Evolutionary conservation across 2,888 invertebrate species (phyloP), one percentile per base, ranked within the genome.

Genomic region (Stenoptilia bipunctidactyla): DNA sequence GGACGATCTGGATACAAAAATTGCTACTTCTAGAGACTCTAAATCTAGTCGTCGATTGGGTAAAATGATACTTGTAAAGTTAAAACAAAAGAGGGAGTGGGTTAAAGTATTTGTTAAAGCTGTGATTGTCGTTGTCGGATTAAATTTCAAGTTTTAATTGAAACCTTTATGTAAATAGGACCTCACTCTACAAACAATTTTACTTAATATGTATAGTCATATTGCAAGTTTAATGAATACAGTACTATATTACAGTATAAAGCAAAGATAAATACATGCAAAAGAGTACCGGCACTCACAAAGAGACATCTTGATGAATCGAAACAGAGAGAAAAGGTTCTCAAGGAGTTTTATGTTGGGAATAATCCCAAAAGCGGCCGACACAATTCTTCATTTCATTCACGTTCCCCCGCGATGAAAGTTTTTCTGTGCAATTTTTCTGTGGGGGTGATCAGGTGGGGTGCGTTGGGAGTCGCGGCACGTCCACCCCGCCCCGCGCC

Each of bases 391-490:
- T 79, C 79, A 83, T 83, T 83, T 83, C 77, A 79, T 83, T 77
- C 83, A 83, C 83, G 83, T 83, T 76, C 70, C 72, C 73, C 61
- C 61, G 80, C 82, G 82, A 83, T 83, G 82, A 83, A 83, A 83
- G 82, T 83, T 83, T 83, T 82, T 82, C 80, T 80, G 75, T 80
- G 82, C 82, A 82, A 83, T 82, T 83, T 82, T 83, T 80, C 67
- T 72, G 77, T 72, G 67, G 75, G 80, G 77, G 79, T 72, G 75
- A 75, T 80, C 82, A 80, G 82, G 80, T 80, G 77, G 79, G 70
- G 72, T 67, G 63, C 63, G 62, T 80, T 73, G 65, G 61, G 60
- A 83, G 79, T 77, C 83, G 62, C 58, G 55, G 71, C 82, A 83
- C 83, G 83, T 82, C 46, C 40, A 40, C 41, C 42, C 37, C 40